Percentiles rank a stretch among this genome's conserved stretches.
Conservation (phyloP, 2,797 vertebrate species). For the Rhynchotus rufescens region DNA sequence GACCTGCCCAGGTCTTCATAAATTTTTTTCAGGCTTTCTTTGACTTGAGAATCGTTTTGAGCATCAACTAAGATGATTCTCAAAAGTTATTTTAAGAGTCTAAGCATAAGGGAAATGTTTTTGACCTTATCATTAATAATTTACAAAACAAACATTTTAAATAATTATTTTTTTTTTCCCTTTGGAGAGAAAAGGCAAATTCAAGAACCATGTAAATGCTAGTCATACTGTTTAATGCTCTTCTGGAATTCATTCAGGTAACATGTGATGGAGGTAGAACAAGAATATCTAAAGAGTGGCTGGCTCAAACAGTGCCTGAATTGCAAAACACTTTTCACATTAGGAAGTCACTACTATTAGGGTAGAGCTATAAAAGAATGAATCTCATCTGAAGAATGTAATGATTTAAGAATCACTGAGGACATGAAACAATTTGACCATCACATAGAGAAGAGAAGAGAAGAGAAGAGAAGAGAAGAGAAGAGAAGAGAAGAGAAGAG, state of each 20-base stretch:
- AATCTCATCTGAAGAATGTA: neutral
- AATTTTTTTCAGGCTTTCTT: neutral
- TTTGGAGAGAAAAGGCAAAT: neutral
- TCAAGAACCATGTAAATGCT: neutral
- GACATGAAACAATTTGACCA: neutral
- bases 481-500: too few species aligned
- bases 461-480: too few species aligned
- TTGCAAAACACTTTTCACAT: neutral
- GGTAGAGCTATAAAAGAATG: neutral
- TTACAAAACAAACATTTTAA: neutral
- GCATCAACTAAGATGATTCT: neutral
- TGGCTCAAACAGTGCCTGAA: neutral
- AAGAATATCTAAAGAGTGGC: neutral
- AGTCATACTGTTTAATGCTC: neutral
- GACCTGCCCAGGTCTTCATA: neutral
- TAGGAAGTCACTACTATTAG: neutral
- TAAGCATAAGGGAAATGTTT: neutral
- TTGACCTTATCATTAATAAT: neutral
- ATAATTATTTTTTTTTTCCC: neutral
- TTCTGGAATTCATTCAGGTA: conserved; percentile 9
- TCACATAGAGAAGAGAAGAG: neutral
- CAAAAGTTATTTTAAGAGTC: neutral
- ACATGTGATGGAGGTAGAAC: neutral
- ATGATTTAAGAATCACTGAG: neutral
- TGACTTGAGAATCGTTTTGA: neutral